A percentile compares a stretch with the other conserved stretches of the same genome.
Conservation (phyloP, 2,113 vertebrate genomes). For the Mastomys coucha region DNA sequence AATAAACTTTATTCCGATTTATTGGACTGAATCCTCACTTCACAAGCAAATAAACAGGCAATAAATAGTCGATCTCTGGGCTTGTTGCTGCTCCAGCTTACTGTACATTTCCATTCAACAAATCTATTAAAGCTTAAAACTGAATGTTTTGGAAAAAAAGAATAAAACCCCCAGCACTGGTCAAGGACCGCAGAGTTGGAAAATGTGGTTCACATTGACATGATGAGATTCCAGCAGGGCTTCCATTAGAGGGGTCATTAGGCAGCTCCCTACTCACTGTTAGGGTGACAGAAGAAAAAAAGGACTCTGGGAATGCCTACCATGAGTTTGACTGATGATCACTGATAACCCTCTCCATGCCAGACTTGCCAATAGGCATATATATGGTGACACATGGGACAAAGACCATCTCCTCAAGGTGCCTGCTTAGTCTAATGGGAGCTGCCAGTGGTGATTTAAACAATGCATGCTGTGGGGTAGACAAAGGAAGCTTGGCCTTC, state of each 20-base stretch:
- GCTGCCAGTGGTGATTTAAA: background rate
- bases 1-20: conserved; percentile 38
- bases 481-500: background rate
- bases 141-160: conserved; percentile 62
- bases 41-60: conserved; percentile 52
- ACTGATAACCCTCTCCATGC: background rate
- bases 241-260: conserved; percentile 54
- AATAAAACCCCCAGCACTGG: background rate
- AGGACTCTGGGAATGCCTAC: background rate
- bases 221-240: background rate
- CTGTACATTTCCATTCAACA: conserved; percentile 57
- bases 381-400: background rate
- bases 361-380: background rate
- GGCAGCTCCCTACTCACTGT: background rate
- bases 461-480: rapidly evolving
- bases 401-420: background rate
- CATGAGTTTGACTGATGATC: background rate
- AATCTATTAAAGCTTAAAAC: conserved; percentile 65
- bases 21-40: conserved; percentile 30
- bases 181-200: background rate
- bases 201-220: conserved; percentile 33
- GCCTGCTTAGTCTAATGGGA: background rate
- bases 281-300: conserved; percentile 13
- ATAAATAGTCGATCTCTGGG: conserved; percentile 25
- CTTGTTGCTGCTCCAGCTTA: background rate